Base-by-base conservation (phyloP, 2,113 vertebrate genomes). In the Paraplagusia blochii region DNA sequence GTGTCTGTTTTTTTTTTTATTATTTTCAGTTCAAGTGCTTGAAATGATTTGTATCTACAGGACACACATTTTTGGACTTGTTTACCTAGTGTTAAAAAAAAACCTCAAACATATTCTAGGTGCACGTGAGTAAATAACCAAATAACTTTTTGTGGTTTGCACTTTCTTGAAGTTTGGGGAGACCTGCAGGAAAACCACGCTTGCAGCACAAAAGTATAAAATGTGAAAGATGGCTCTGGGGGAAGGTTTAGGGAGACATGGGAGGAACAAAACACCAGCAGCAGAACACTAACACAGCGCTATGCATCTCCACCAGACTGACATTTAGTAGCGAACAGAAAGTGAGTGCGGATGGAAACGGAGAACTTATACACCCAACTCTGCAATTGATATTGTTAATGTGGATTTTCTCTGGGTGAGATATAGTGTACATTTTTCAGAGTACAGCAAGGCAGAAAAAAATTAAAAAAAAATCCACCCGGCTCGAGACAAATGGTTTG, bases 181-280 rank as follows among this genome's bases (percentile, higher is more conserved):
- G 19, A 57, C 49, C 59, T 66, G 71, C 53, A 35, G 72, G 73
- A 74, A 80, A 80, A 80, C n/a, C n/a, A n/a, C 77, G 72, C 66
- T 72, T 72, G 66, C 14, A 59, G 34, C 44, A 53, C 72, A 72
- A 69, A 36, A 61, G 60, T 49, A 57, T 47, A 39, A 47, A 12
- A 38, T 38, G 54, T 42, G 59, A 69, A 48, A 52, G 33, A 58
- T 49, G 66, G 55, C 57, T 46, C 51, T 40, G 63, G 58, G 63
- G 44, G 2, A 29, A 58, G 61, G 74, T 63, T 72, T 74, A 66
- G 76, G 72, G 53, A 62, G 43, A 61, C 58, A 22, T 42, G 12
- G 46, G 8, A 44, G 44, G 69, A 80, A 76, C 51, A 70, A 78
- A 64, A 53, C 54, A 12, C 4, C 4, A 43, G 33, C 34, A 17